A percentile compares a stretch with the other conserved stretches of the same genome.
These are phyloP conservation scores for Murina feae DNA, from an alignment of 2,113 vertebrate species.

Conservation along the genomic window DNA sequence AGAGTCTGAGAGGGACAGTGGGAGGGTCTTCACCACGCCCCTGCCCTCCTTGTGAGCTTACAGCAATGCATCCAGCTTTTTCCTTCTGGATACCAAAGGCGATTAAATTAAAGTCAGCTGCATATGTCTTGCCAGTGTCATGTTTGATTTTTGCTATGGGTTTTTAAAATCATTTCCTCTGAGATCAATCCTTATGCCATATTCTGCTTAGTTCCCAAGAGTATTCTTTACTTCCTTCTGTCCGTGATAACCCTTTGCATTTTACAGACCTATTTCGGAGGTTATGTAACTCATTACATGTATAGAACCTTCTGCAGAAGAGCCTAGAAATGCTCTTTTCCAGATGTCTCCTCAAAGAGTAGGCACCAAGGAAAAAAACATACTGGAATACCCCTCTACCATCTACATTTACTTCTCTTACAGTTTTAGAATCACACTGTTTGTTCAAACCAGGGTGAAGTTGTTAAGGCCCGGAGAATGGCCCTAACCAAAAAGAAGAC, in stretches of 20 bases:
- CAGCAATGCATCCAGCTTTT: conserved; percentile 14
- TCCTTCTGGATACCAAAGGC: conserved; percentile 69
- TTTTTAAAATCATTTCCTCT: not conserved
- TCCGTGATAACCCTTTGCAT: not conserved
- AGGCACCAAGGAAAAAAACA: not conserved
- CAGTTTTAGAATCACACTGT: conserved; percentile 21
- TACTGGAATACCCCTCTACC: not conserved
- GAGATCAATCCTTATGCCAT: not conserved
- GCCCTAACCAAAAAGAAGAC: not conserved
- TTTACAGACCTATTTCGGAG: conserved; percentile 38
- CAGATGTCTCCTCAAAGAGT: not conserved
- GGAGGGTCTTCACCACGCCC: not conserved
- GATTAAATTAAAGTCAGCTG: conserved; percentile 58
- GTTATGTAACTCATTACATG: conserved; percentile 1
- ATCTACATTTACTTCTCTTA: not conserved
- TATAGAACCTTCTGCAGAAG: not conserved
- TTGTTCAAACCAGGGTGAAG: conserved; percentile 9
- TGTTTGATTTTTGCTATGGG: conserved; percentile 48
- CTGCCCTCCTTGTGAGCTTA: not conserved
- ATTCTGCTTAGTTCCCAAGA: conserved; percentile 40
- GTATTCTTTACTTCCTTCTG: not conserved
- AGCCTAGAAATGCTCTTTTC: not conserved
- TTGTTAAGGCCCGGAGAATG: conserved; percentile 42
- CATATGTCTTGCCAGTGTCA: conserved; percentile 44
- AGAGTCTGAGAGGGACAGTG: not conserved